Percentiles rank a stretch among this genome's conserved stretches.
These are phyloP conservation scores for Clytia hemisphaerica DNA, from an alignment of 30 jellyfish, hydroid and myxozoan species.

Conservation along the genomic window DNA sequence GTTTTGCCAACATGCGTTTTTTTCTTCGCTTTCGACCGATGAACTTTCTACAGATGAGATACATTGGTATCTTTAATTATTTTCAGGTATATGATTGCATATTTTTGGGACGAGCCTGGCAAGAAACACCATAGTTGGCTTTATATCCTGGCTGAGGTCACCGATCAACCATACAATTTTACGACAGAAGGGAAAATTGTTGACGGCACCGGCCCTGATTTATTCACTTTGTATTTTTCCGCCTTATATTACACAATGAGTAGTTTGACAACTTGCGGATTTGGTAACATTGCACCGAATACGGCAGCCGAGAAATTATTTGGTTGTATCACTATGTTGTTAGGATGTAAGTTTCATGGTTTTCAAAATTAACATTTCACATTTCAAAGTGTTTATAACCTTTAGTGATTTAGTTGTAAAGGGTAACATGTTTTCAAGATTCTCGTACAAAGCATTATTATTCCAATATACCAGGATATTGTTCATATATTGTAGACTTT, in stretches of 20 bases:
- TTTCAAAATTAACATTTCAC: background rate
- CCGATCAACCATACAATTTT: constrained; percentile 38
- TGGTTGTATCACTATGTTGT: constrained; percentile 80
- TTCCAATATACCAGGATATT: no score
- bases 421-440: no score
- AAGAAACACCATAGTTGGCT: constrained; percentile 16
- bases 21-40: no score
- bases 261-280: constrained; percentile 93
- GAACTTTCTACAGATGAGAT: no score
- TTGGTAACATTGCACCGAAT: constrained; percentile 93
- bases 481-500: no score
- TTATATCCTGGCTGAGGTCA: constrained; percentile 12
- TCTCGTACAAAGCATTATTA: no score
- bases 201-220: constrained; percentile 57
- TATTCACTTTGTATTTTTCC: constrained; percentile 57
- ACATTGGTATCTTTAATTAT: background rate
- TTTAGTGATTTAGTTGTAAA: no score
- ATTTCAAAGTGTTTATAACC: no score
- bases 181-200: constrained; percentile 31
- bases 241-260: constrained; percentile 86
- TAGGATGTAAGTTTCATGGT: constrained; percentile 65
- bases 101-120: background rate
- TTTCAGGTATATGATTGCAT: constrained; percentile 17
- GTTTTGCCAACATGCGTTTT: no score
- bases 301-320: constrained; percentile 90